Percentiles rank a stretch among this genome's conserved stretches.
phyloP scores from a whole-genome alignment of 2,888 invertebrate species.

The Eurytoma californica region DNA sequence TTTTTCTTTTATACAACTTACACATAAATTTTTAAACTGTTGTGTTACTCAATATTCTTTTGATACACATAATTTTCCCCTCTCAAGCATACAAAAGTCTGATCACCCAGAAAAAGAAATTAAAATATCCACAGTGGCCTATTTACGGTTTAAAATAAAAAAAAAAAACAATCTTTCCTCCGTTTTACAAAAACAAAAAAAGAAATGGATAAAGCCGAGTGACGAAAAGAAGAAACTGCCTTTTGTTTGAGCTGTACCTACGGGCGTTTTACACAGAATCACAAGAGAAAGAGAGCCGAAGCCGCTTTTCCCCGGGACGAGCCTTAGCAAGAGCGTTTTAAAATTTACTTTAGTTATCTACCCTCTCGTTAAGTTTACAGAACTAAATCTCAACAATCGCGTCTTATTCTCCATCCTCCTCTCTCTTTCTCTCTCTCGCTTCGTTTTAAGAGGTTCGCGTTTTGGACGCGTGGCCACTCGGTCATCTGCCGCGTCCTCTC shows the following conservation, averaged over 20 bases:
- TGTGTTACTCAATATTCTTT: background rate
- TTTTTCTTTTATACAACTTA: conserved; percentile 43
- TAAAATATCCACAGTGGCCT: background rate
- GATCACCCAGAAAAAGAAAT: background rate
- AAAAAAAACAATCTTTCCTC: background rate
- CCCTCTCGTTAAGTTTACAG: conserved; percentile 38
- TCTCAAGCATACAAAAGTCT: no score
- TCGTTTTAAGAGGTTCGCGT: conserved; percentile 20
- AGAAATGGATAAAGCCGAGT: background rate
- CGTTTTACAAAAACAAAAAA: conserved; percentile 7
- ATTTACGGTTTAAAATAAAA: conserved; percentile 11
- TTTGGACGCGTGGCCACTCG: conserved; percentile 31
- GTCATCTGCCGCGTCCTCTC: no score
- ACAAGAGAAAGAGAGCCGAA: conserved; percentile 52
- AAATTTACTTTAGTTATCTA: conserved; percentile 9
- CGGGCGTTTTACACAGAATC: conserved; percentile 42
- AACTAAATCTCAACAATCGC: conserved; percentile 51
- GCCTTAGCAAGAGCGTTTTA: conserved; percentile 45
- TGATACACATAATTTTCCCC: no score
- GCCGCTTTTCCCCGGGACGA: conserved; percentile 32
- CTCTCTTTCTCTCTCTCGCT: background rate
- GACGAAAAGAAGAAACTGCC: conserved; percentile 25
- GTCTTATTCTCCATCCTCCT: background rate
- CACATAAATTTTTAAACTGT: conserved; percentile 34
- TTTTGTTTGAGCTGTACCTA: conserved; percentile 1